phyloP scores from a whole-genome alignment of 2,888 invertebrate genomes.

The Anaspis maculata region DNA sequence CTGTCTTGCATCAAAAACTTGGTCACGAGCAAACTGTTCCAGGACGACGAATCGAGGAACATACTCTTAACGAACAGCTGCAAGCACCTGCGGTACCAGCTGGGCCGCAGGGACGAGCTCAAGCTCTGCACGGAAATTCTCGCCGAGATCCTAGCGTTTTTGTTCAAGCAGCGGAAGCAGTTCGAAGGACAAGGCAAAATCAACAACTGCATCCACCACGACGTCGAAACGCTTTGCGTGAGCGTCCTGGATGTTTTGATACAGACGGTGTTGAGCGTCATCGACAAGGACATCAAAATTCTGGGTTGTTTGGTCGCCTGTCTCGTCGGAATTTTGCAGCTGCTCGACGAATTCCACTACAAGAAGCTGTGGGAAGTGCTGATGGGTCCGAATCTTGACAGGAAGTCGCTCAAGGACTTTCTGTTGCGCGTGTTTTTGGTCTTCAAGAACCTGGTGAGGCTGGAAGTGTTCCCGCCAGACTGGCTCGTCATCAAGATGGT shows the following conservation, averaged over 20 bases:
- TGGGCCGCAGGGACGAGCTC: constrained; percentile 73
- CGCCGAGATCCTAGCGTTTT: constrained; percentile 68
- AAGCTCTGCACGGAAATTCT: constrained; percentile 79
- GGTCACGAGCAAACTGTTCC: constrained; percentile 64
- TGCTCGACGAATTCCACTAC: constrained; percentile 83
- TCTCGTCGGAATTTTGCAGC: constrained; percentile 73
- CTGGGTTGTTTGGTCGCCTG: constrained; percentile 83
- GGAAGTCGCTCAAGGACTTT: constrained; percentile 79
- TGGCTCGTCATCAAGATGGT: constrained; percentile 88
- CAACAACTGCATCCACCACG: constrained; percentile 60
- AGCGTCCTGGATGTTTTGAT: constrained; percentile 77
- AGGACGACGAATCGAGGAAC: constrained; percentile 75
- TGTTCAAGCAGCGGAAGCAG: constrained; percentile 46
- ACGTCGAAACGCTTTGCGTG: constrained; percentile 74
- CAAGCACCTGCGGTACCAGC: constrained; percentile 74
- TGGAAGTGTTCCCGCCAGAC: constrained; percentile 76
- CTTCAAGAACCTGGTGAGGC: constrained; percentile 69
- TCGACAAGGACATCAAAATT: constrained; percentile 57
- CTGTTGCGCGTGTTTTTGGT: constrained; percentile 73
- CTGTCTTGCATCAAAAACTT: constrained; percentile 76
- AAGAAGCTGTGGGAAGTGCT: constrained; percentile 78
- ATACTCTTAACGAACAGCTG: constrained; percentile 76
- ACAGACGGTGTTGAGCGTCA: constrained; percentile 73
- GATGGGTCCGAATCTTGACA: constrained; percentile 58
- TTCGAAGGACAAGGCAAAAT: constrained; percentile 48